Evolutionary conservation across 1,140 invertebrate genomes (phyloP).

Genomic region (Leptonema lineaticorne): DNA sequence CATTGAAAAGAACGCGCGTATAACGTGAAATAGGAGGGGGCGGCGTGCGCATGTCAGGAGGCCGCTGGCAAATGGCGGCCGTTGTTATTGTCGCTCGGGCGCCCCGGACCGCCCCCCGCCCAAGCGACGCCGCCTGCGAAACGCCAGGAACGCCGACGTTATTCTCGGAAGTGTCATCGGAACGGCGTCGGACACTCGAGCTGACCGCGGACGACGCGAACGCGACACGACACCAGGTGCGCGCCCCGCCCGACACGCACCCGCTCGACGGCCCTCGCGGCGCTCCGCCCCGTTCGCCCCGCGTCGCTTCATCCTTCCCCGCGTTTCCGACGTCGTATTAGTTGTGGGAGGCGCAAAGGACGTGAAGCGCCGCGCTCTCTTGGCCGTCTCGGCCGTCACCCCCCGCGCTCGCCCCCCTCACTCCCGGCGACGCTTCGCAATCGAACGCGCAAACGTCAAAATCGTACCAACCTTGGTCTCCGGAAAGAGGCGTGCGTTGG

Average conservation of each 20-base stretch:
- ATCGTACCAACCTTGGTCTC: not conserved
- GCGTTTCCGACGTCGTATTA: not conserved
- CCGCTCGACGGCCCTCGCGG: not conserved
- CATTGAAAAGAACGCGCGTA: slow-evolving; percentile 1
- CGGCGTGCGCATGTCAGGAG: slow-evolving; percentile 58
- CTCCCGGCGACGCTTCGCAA: slow-evolving; percentile 1
- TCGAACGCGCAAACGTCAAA: not conserved
- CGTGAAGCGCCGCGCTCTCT: not conserved
- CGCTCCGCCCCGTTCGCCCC: not conserved
- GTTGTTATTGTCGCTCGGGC: slow-evolving; percentile 54
- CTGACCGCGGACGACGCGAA: no score
- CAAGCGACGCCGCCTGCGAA: not conserved
- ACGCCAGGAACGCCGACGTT: no score
- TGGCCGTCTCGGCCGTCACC: slow-evolving; percentile 24
- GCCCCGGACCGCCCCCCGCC: not conserved
- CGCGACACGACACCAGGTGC: no score
- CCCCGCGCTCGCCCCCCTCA: slow-evolving; percentile 51
- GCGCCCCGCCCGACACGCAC: no score
- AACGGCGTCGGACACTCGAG: no score
- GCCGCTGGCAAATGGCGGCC: slow-evolving; percentile 60
- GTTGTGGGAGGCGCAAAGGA: no score
- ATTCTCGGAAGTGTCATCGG: no score
- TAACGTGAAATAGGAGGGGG: slow-evolving; percentile 43
- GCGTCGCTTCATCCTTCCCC: not conserved
- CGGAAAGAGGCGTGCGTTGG: not conserved